Evolutionary conservation across 2,113 vertebrate species (phyloP), one percentile per base, ranked within the genome.

Genomic region (Thermophis baileyi): DNA sequence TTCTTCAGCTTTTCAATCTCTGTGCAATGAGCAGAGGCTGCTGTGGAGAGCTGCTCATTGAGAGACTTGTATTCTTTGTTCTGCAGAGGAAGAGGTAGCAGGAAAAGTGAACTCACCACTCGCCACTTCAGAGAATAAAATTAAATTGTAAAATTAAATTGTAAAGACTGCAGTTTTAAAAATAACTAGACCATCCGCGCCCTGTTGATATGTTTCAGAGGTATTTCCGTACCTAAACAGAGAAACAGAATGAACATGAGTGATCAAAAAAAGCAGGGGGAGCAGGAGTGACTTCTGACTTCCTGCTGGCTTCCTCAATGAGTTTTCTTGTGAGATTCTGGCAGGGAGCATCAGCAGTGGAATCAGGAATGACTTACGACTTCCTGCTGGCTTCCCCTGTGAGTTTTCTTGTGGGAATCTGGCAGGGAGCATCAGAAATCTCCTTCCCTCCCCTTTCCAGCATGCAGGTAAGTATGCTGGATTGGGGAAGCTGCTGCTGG

Each of bases 1-100:
- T 98, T 98, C 96, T 98, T 98, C 95, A 99, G 97, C 94, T 98
- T 99, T 91, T 94, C 97, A 24, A 99, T 96, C 96, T 99, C 98
- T 0, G 96, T 94, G 30, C 96, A 93, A 88, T 98, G 96, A 0
- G 86, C 30, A 18, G 93, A 81, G 0, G 98, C 97, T 9, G 96
- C 91, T 0, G 30, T 0, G 0, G 95, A 93, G 86, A 99, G 96
- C 95, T 99, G 98, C 95, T 98, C 98, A 0, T 96, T 98, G 94
- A 99, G 97, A 0, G 90, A 93, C 69, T 96, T 98, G 94, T 97
- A 96, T 46, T 99, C 99, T 93, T 99, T 98, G 95, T 97, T 98
- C 99, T 99, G 96, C 3, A 91, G 57, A 92, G 30, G 91, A 69
- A 18, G 24, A 0, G 10, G 89, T 18, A 54, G n/a, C 22, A 53